Evolutionary conservation across 2,797 vertebrate species (phyloP).

Genomic region (Uromys caudimaculatus): DNA sequence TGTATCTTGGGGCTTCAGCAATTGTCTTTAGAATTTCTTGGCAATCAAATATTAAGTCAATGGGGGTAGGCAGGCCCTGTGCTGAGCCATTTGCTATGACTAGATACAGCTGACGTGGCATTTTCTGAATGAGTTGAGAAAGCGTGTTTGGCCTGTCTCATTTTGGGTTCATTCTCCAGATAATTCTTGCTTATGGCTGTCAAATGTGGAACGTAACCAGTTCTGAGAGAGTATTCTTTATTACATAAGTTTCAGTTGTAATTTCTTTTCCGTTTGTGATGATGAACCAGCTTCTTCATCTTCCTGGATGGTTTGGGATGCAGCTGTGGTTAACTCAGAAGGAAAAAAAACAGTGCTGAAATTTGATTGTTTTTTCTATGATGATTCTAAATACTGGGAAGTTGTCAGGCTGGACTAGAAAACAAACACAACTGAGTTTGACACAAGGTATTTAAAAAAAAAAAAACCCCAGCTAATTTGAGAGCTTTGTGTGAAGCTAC

Average conservation of each 20-base stretch:
- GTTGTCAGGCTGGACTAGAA: not conserved
- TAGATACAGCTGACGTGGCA: not conserved
- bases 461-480: not conserved
- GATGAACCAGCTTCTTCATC: not conserved
- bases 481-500: not conserved
- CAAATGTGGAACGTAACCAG: not conserved
- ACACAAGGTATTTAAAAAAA: not conserved
- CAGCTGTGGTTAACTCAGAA: not conserved
- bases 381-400: conserved; percentile 6
- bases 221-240: not conserved
- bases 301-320: not conserved
- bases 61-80: not conserved
- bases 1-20: not conserved
- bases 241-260: not conserved
- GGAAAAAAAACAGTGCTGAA: not conserved
- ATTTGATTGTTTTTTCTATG: not conserved
- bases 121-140: not conserved
- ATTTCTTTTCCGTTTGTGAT: not conserved
- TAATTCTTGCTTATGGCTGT: not conserved
- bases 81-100: not conserved
- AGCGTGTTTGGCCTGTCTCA: not conserved
- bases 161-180: not conserved
- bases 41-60: not conserved
- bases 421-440: not conserved
- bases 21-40: not conserved